These are phyloP conservation scores for Vidua macroura DNA, from an alignment of 2,113 vertebrate genomes.

Conservation along the genomic window DNA sequence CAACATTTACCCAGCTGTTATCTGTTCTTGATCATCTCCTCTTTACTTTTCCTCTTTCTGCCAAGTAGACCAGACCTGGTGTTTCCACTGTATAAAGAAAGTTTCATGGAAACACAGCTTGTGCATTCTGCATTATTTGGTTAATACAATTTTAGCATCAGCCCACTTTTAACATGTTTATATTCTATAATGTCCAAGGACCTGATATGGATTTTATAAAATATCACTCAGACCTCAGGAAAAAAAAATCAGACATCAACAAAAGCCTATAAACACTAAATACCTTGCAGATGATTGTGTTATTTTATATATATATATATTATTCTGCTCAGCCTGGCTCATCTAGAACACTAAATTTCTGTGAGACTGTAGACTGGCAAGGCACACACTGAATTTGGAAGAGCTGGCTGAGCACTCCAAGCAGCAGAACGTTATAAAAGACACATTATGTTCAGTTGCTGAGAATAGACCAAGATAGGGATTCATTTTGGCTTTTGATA, in stretches of 20 bases:
- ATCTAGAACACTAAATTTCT: not conserved
- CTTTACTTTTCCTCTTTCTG: not conserved
- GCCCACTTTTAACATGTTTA: not conserved
- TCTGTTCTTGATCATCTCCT: not conserved
- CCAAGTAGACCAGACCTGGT: not conserved
- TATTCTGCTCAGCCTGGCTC: not conserved
- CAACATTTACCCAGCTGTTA: not conserved
- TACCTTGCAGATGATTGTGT: fast-evolving
- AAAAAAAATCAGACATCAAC: not conserved
- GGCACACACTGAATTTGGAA: not conserved
- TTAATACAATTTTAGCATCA: not conserved
- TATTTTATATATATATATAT: not conserved
- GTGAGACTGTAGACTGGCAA: not conserved
- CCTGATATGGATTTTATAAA: not conserved
- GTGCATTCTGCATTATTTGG: not conserved
- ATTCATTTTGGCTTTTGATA: not conserved
- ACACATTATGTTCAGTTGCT: not conserved
- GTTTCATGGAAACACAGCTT: not conserved
- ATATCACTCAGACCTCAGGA: not conserved
- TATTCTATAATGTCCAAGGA: not conserved
- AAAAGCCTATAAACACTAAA: not conserved
- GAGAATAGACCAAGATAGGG: not conserved
- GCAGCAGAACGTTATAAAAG: not conserved
- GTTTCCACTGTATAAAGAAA: not conserved
- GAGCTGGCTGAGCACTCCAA: not conserved